A percentile compares a stretch with the other conserved stretches of the same genome.
phyloP scores from a whole-genome alignment of 1,140 invertebrate genomes.

The Drosophila grimshawi region DNA sequence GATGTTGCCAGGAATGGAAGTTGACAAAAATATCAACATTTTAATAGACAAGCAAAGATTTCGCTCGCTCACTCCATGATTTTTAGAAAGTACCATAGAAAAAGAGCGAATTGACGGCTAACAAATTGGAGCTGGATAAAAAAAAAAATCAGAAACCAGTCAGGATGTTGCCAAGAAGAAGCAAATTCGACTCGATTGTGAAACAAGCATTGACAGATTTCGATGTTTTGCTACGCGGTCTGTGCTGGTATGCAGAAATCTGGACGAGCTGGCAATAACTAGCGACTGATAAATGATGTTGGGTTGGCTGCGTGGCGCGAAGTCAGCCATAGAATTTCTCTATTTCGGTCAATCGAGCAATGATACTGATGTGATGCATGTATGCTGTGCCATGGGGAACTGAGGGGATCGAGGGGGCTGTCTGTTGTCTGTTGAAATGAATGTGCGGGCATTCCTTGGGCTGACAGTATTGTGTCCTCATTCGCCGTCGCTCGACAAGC shows the following conservation, averaged over 20 bases:
- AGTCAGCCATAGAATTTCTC: conserved; percentile 67
- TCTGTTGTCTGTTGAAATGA: conserved; percentile 59
- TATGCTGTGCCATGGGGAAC: conserved; percentile 2
- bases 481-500: conserved; percentile 72
- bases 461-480: conserved; percentile 79
- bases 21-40: not conserved
- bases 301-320: conserved; percentile 30
- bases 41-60: too few species aligned
- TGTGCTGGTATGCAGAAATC: conserved; percentile 67
- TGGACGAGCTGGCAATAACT: conserved; percentile 75
- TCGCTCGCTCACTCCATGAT: too few species aligned
- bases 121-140: conserved; percentile 60
- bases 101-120: conserved; percentile 60
- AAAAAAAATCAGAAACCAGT: conserved; percentile 8
- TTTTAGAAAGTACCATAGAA: not conserved
- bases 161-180: not conserved
- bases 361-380: conserved; percentile 33
- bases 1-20: too few species aligned
- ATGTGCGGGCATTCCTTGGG: conserved; percentile 81
- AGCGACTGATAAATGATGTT: conserved; percentile 78
- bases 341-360: conserved; percentile 76
- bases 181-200: conserved; percentile 4
- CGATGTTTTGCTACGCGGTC: conserved; percentile 23
- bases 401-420: not conserved
- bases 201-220: conserved; percentile 63